Percentiles rank a stretch among this genome's conserved stretches.
phyloP scores from a whole-genome alignment of 2,113 vertebrate genomes.

The Myodes glareolus region DNA sequence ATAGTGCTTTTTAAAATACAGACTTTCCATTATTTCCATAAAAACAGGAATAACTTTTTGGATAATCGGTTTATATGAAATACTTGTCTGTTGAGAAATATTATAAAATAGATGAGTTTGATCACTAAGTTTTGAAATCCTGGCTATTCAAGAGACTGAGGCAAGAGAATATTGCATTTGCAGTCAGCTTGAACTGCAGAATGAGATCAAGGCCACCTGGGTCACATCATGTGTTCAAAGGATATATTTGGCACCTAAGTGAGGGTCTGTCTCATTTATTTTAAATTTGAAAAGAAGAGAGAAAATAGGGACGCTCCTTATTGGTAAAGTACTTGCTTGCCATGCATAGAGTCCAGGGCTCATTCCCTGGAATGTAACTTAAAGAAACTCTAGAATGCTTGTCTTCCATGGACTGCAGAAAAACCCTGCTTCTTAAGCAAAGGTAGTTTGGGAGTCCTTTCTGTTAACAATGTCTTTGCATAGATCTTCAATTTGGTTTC shows the following conservation, averaged over 20 bases:
- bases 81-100: not conserved
- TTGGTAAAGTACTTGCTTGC: not conserved
- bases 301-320: not conserved
- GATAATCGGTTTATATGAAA: not conserved
- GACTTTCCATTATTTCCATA: not conserved
- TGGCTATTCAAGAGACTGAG: not conserved
- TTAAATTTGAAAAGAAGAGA: not conserved
- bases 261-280: not conserved
- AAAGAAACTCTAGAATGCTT: not conserved
- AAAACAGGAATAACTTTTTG: not conserved
- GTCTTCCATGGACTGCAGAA: not conserved
- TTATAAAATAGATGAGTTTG: not conserved
- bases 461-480: not conserved
- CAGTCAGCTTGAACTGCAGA: not conserved
- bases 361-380: not conserved
- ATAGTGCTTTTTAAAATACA: not conserved
- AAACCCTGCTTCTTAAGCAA: not conserved
- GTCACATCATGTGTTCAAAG: not conserved
- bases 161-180: not conserved
- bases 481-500: not conserved
- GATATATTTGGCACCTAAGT: not conserved
- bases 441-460: not conserved
- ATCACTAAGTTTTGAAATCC: not conserved
- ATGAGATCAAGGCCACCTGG: not conserved
- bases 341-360: not conserved